Base-by-base conservation (phyloP, 2,113 vertebrate species). In the Merops nubicus region DNA sequence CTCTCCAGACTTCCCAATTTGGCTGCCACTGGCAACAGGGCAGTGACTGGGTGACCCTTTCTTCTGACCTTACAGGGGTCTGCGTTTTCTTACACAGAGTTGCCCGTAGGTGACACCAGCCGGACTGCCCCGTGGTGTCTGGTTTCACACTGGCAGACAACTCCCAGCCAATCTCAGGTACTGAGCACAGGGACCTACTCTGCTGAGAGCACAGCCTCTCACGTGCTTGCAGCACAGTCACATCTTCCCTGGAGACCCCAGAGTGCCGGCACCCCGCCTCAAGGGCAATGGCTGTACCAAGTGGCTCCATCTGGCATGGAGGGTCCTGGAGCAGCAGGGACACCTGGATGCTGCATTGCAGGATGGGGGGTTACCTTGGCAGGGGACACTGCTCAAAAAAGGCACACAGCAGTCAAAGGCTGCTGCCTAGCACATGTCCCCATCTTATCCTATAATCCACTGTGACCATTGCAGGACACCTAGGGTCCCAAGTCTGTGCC, bases 181-280 rank as follows among this genome's bases (percentile, higher is more conserved):
- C 1, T 0, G 1, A 83, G 62, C 76, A 50, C 16, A 36, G 76
- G 76, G 42, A 67, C 13, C 19, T 31, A 7, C 45, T 73, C 74
- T 54, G 82, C 45, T 2, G 1, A 12, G 15, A 33, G 31, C 0
- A 0, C 77, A 85, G 26, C 62, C 51, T 79, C 51, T 45, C 36
- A 20, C 0, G 0, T 19, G 21, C 51, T 67, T 59, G 51, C 33
- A 79, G 76, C 57, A 42, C 53, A 63, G 67, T 12, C 42, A 36
- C 29, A 3, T 20, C 75, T 38, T 84, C 22, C 42, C 72, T 3
- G 0, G 38, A 70, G 17, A n/a, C 6, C 21, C 33, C 42, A 19
- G 0, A 38, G 33, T 4, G 11, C 60, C 65, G 9, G 26, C 69
- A 50, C 47, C 26, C 51, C 70, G 51, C 18, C 45, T 62, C 31